Evolutionary conservation across 2,888 invertebrate genomes (phyloP).

Genomic region (Rhingia rostrata): DNA sequence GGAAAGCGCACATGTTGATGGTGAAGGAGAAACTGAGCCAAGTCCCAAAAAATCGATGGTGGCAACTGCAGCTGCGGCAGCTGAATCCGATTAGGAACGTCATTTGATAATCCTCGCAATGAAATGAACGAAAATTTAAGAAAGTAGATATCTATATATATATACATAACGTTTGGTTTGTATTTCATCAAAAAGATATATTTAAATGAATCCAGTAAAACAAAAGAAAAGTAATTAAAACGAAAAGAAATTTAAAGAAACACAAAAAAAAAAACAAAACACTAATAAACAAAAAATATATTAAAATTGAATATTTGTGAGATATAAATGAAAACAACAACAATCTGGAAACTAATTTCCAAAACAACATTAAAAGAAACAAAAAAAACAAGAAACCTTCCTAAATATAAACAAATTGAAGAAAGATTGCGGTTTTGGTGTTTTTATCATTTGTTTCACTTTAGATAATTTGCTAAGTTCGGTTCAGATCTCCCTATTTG

Average conservation of each 20-base stretch:
- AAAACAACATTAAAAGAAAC: not conserved
- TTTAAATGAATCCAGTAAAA: constrained; percentile 27
- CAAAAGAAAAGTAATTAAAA: constrained; percentile 44
- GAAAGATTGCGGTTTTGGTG: constrained; percentile 13
- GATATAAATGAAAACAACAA: constrained; percentile 49
- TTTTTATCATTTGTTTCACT: not conserved
- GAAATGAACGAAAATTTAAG: constrained; percentile 72
- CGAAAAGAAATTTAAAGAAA: constrained; percentile 57
- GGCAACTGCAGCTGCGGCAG: constrained; percentile 76
- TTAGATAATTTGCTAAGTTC: not conserved
- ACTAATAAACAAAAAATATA: constrained; percentile 30
- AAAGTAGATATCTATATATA: constrained; percentile 60
- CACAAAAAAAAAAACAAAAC: constrained; percentile 28
- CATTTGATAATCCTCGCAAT: constrained; percentile 72
- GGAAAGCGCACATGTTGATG: constrained; percentile 52
- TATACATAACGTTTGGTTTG: constrained; percentile 55
- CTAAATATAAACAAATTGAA: constrained; percentile 63
- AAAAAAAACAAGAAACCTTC: constrained; percentile 54
- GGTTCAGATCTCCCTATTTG: no score
- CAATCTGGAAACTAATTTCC: constrained; percentile 55
- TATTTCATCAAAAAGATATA: constrained; percentile 57
- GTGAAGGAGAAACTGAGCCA: constrained; percentile 78
- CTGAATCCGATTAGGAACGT: constrained; percentile 54
- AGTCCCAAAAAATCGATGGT: constrained; percentile 80
- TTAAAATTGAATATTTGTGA: constrained; percentile 60